A percentile compares a stretch with the other conserved stretches of the same genome.
These are phyloP conservation scores for Goniozus legneri DNA, from an alignment of 1,140 invertebrate genomes.

Conservation along the genomic window DNA sequence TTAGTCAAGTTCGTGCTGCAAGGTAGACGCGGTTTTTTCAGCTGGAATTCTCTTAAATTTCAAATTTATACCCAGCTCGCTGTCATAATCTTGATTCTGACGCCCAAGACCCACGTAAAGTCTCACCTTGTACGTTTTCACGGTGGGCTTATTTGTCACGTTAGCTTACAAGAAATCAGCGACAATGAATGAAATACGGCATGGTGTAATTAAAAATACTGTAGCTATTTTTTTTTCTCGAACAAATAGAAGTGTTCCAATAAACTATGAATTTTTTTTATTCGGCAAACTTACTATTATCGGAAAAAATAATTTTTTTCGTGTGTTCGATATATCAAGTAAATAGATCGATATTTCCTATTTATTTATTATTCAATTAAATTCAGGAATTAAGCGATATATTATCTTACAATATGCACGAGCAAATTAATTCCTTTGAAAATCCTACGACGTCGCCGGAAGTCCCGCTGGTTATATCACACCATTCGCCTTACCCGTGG, in stretches of 20 bases:
- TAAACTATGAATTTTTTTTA: no score
- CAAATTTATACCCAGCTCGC: slow-evolving; percentile 49
- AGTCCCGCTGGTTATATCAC: slow-evolving; percentile 15
- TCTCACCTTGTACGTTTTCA: slow-evolving; percentile 15
- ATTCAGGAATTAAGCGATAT: no score
- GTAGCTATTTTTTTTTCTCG: no score
- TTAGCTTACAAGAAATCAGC: slow-evolving; percentile 9
- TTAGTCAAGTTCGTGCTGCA: neutral
- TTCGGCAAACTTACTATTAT: no score
- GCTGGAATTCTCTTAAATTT: slow-evolving; percentile 51
- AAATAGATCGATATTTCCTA: no score
- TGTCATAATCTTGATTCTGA: slow-evolving; percentile 53
- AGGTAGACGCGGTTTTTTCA: no score
- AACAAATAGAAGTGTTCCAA: no score
- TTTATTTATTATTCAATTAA: no score
- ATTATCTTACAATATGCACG: no score
- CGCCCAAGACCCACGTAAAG: slow-evolving; percentile 32
- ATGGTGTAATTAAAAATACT: no score
- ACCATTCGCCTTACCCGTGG: slow-evolving; percentile 1
- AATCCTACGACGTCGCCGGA: slow-evolving; percentile 7
- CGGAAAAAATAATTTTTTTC: no score
- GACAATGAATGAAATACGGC: slow-evolving; percentile 4
- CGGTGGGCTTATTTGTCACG: slow-evolving; percentile 48
- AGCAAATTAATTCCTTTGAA: neutral
- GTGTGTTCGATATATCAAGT: no score